These are phyloP conservation scores for Epizoanthus rinbou DNA, from an alignment of 92 coral and sea anemone genomes.

Conservation along the genomic window DNA sequence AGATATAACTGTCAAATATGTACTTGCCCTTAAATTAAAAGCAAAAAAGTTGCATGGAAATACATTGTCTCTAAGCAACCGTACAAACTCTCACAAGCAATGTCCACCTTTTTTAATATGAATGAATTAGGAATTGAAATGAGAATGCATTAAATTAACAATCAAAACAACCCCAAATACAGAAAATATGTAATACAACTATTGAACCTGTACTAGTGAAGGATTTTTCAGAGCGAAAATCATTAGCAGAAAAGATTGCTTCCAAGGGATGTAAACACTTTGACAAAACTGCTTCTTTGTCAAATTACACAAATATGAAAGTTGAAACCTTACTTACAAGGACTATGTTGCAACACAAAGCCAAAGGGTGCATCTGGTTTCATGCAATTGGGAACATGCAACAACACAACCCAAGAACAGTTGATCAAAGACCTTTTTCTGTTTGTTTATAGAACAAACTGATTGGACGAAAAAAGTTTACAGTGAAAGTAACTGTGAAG, in stretches of 20 bases:
- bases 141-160: neutral
- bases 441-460: slow-evolving; percentile 35
- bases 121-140: neutral
- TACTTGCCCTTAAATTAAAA: neutral
- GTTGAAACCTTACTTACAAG: neutral
- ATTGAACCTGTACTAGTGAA: neutral
- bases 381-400: slow-evolving; percentile 8
- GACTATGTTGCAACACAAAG: slow-evolving; percentile 14
- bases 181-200: neutral
- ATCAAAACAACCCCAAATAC: neutral
- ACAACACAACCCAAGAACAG: slow-evolving; percentile 13
- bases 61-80: slow-evolving; percentile 11
- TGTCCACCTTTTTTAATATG: neutral
- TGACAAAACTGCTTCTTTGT: slow-evolving; percentile 25
- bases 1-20: neutral
- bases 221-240: neutral
- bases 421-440: slow-evolving; percentile 12
- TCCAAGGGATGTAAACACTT: neutral
- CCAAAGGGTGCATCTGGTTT: slow-evolving; percentile 19
- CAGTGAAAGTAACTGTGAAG: slow-evolving; percentile 29
- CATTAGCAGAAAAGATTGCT: neutral
- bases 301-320: slow-evolving; percentile 12
- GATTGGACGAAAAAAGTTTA: slow-evolving; percentile 21
- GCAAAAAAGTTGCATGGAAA: neutral
- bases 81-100: slow-evolving; percentile 1